Base-by-base conservation (phyloP, 2,797 vertebrate genomes). In the Sarcoramphus papa region DNA sequence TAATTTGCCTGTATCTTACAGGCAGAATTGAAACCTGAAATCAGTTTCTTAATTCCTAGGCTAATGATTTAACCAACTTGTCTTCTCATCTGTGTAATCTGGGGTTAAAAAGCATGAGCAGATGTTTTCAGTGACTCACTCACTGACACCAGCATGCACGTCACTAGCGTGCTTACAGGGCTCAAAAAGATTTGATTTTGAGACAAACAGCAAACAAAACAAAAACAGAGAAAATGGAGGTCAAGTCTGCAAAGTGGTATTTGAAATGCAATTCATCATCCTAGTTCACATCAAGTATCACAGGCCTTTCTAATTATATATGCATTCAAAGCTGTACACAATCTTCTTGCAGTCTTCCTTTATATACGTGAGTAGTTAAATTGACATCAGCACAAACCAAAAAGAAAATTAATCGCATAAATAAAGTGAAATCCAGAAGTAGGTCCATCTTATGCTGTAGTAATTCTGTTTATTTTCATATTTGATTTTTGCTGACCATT, bases 141-240 rank as follows among this genome's bases (percentile, higher is more conserved):
- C 33, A n/a, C 10, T 70, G 18, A 30, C 25, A 50, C 0, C 13
- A 81, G 35, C n/a, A 60, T 33, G 9, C 7, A 31, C 0, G 0
- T 64, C 45, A 54, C 30, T 59, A 21, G 25, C 77, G 9, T 56
- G 35, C 69, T 85, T 7, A 81, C 6, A 60, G 14, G 14, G 18
- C 50, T 64, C 20, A 25, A n/a, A 64, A 85, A 64, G 12, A 56
- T 33, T 60, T n/a, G 17, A 64, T 81, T 89, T 75, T 92, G 59
- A 76, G 50, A 60, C 0, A 73, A 77, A 75, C 2, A 35, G 6
- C 27, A 75, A 84, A 33, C 33, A 86, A 72, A 87, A 75, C 18
- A 65, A 76, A 62, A 35, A 0, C 6, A 64, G 13, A 53, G 14
- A 80, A 88, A 85, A 81, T 25, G 4, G 51, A 86, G 19, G 11